Conservation (phyloP, 2,113 vertebrate species). For the Lamprotornis superbus region DNA sequence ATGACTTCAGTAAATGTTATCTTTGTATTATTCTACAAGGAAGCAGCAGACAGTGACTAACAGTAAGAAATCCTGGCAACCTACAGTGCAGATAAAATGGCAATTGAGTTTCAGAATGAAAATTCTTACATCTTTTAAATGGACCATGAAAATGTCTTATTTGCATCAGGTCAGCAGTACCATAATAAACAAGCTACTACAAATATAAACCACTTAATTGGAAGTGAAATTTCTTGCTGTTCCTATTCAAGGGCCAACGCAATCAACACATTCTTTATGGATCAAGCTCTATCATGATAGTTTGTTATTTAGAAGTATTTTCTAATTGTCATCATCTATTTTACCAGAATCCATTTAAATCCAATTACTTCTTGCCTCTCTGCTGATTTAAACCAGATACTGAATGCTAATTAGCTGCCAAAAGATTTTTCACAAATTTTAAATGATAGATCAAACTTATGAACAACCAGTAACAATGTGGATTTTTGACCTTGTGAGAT, state of each 20-base stretch:
- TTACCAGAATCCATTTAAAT: not conserved
- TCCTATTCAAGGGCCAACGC: not conserved
- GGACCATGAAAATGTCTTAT: not conserved
- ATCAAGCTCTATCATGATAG: fast-evolving
- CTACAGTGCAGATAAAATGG: not conserved
- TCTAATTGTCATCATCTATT: not conserved
- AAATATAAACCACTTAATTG: not conserved
- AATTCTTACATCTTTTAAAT: not conserved
- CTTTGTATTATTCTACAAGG: not conserved
- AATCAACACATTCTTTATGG: not conserved
- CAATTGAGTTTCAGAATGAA: not conserved
- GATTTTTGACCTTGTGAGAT: not conserved
- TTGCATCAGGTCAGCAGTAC: not conserved
- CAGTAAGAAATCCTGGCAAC: not conserved
- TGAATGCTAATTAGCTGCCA: not conserved
- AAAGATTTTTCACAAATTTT: not conserved
- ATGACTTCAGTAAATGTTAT: not conserved
- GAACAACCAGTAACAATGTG: not conserved
- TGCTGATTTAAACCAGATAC: not conserved
- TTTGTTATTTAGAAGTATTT: not conserved
- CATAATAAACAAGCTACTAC: not conserved
- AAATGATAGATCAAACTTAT: not conserved
- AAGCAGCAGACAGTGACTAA: not conserved
- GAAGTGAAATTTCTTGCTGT: not conserved
- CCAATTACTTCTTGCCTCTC: not conserved